Evolutionary conservation across 2,113 vertebrate species (phyloP), one percentile per base, ranked within the genome.

Genomic region (Hyperopisus bebe): DNA sequence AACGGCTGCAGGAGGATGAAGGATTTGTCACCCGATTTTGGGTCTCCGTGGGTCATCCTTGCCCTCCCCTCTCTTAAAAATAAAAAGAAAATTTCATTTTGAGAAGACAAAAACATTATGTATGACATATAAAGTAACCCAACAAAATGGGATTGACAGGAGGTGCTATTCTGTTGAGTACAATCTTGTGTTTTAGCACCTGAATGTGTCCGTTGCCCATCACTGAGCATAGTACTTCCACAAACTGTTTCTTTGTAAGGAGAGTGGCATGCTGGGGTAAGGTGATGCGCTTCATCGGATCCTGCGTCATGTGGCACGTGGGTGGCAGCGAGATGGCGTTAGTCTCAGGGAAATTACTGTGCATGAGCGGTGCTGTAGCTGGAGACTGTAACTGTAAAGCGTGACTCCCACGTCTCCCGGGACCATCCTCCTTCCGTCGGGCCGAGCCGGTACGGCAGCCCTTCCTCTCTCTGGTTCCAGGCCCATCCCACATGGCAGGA

Each of bases 381-480:
- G 90, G 90, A 90, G 90, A 90, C 90, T 48, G 42, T n/a, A 88
- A 70, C 90, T 90, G 87, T 90, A 90, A 50, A 88, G 51, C 44
- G 21, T 53, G 35, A 19, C 44, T n/a, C n/a, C n/a, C 11, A 1
- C 2, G 48, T 86, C 44, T 35, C 35, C 35, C 17, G 35, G 74
- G 42, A 80, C 13, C 13, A 42, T 19, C 15, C 13, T 80, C 35
- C 35, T 80, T 80, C 35, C 35, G 6, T 42, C 5, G 35, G 47
- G 17, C 24, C 3, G 11, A 51, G 11, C 27, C 48, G 4, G 24
- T 35, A 35, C 48, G 21, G 31, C 35, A 80, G 31, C 74, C 6
- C 15, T 19, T 17, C 31, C 11, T 35, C 39, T 19, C 11, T 10
- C 31, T 2, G 35, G 13, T 39, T 80, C 35, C 74, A 80, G 74